Conservation (phyloP, 1,140 invertebrate species). For the Mactra quadrangularis region DNA sequence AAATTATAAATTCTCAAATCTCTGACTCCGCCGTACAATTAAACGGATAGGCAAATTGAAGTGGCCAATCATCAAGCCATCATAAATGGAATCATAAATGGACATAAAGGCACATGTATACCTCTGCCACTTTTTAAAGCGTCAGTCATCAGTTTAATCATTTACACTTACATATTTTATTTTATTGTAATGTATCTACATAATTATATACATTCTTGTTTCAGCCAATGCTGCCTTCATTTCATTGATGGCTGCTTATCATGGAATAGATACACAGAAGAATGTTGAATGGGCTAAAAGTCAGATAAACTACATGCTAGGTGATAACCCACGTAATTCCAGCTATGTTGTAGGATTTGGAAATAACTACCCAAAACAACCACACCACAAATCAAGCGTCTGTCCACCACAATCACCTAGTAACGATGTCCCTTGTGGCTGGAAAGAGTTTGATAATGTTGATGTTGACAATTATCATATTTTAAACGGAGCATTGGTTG, state of each 20-base stretch:
- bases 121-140: too few relatives aligned
- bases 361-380: constrained; percentile 85
- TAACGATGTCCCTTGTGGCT: too few relatives aligned
- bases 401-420: neutral
- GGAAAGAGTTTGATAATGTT: neutral
- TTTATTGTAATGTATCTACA: neutral
- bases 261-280: constrained; percentile 53
- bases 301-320: constrained; percentile 88
- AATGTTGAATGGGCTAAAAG: constrained; percentile 85
- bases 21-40: too few relatives aligned
- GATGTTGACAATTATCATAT: constrained; percentile 67
- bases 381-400: constrained; percentile 70
- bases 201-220: neutral
- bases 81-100: too few relatives aligned
- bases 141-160: too few relatives aligned
- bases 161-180: too few relatives aligned
- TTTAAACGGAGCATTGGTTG: constrained; percentile 78
- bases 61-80: too few relatives aligned
- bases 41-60: too few relatives aligned
- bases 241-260: constrained; percentile 69
- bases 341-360: constrained; percentile 87
- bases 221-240: constrained; percentile 68
- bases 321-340: constrained; percentile 85
- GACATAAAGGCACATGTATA: too few relatives aligned
- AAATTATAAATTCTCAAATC: too few relatives aligned